Conservation (phyloP, 2,797 vertebrate species). For the Todus mexicanus region DNA sequence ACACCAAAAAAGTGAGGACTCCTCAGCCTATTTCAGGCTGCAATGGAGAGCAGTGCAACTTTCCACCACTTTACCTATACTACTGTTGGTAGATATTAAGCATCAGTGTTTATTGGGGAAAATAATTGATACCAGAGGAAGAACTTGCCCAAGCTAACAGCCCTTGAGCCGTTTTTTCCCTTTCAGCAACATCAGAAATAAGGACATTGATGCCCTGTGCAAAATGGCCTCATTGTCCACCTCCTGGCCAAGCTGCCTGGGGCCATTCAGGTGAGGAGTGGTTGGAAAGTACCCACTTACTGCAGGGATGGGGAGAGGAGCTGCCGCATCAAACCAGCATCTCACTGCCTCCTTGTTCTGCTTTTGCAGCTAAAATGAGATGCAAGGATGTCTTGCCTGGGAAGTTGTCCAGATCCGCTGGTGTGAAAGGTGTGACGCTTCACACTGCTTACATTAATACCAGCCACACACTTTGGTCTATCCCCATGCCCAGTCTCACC, state of each 20-base stretch:
- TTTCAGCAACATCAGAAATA: neutral
- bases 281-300: constrained; percentile 7
- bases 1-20: neutral
- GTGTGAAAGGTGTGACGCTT: neutral
- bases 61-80: neutral
- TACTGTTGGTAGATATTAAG: neutral
- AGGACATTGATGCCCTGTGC: neutral
- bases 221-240: neutral
- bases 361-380: constrained; percentile 23
- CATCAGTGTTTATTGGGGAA: neutral
- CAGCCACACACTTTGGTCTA: neutral
- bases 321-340: accelerated
- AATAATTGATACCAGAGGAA: neutral
- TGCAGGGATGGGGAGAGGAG: neutral
- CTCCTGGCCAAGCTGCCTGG: neutral
- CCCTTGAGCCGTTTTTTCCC: neutral
- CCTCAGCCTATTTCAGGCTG: neutral
- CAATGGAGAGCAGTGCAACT: neutral
- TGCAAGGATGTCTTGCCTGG: constrained; percentile 6
- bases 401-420: constrained; percentile 26
- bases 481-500: neutral
- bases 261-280: neutral
- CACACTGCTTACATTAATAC: neutral
- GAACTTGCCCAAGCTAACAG: neutral
- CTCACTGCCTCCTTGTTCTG: neutral